Conservation (phyloP, 2,797 vertebrate genomes). For the Xiphorhynchus erythropygius region DNA sequence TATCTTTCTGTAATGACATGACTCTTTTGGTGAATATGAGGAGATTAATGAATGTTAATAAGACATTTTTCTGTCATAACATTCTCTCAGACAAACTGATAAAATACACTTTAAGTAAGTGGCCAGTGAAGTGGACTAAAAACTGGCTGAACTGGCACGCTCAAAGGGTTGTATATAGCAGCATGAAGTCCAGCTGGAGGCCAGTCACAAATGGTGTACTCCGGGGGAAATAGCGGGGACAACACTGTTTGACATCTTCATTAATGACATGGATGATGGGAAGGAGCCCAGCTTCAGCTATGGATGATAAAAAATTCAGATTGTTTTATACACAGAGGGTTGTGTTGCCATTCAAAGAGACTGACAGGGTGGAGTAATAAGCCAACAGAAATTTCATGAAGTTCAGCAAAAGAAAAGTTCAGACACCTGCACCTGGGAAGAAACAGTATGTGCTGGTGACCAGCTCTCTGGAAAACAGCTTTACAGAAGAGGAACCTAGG, state of each 20-base stretch:
- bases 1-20: not conserved
- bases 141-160: not conserved
- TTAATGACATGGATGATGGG: not conserved
- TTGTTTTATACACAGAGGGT: not conserved
- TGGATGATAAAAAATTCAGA: not conserved
- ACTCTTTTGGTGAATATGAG: not conserved
- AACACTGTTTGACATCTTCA: not conserved
- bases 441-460: not conserved
- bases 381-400: not conserved
- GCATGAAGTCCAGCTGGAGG: not conserved
- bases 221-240: not conserved
- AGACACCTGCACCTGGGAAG: not conserved
- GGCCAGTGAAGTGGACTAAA: not conserved
- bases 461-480: not conserved
- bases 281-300: not conserved
- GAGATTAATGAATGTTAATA: not conserved
- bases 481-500: not conserved
- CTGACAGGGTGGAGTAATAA: not conserved
- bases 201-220: not conserved
- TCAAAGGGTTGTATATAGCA: not conserved
- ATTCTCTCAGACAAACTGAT: not conserved
- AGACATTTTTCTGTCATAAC: not conserved
- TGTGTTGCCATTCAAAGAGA: not conserved
- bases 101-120: not conserved
- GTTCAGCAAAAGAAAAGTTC: not conserved